Evolutionary conservation across 2,888 invertebrate genomes (phyloP), one percentile per base, ranked within the genome.

Genomic region (Morpho deidamia): DNA sequence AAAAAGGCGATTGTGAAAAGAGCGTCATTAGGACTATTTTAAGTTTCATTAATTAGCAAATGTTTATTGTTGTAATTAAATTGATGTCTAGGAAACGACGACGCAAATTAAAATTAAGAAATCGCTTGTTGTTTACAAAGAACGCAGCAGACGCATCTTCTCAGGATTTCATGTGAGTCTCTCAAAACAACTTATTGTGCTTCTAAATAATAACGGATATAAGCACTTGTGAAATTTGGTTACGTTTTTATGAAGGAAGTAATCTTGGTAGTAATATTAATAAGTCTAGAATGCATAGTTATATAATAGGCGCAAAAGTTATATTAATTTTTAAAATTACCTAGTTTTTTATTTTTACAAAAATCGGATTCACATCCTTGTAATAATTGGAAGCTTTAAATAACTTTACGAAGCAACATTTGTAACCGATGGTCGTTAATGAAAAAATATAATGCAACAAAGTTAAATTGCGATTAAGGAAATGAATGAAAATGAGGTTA

Each of bases 161-260:
- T 66, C 77, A 79, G 73, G 71, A 77, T 72, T 75, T 72, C 72
- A 66, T 61, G 65, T 67, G 67, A 75, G 75, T 74, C 64, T 76
- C 75, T 74, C 72, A 74, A 77, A 79, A 76, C 71, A 73, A 62
- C 66, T 71, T 72, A 84, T 84, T 84, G 84, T 84, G 65, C 65
- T 67, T 62, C 61, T 70, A 68, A 76, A 79, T 74, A 76, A 76
- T 78, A 74, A 75, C 84, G 84, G 81, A 85, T 83, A 80, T 81
- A 54, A 64, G 58, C 47, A 70, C 66, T 70, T 73, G 70, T 72
- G 76, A 76, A 73, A 76, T 83, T 83, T 84, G 80, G 83, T 84
- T 83, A 84, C 76, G 76, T 78, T 81, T 79, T 84, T 84, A 81
- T 81, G 70, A 68, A 81, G 81, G 83, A 85, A 83, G 83, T 85